Conservation (phyloP, 2,113 vertebrate species). For the Chaetodon auriga region DNA sequence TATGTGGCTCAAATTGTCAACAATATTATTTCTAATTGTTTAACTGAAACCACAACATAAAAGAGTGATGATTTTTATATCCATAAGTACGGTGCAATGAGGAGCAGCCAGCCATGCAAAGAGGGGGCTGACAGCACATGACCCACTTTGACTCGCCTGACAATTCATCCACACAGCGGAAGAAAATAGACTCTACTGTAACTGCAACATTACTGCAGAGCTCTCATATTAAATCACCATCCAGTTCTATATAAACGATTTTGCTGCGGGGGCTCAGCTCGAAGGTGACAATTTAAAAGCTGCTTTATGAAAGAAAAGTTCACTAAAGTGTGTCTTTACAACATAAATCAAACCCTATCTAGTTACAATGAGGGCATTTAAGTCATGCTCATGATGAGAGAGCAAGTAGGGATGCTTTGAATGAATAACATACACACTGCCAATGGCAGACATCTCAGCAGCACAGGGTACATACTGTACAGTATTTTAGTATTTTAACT, state of each 20-base stretch:
- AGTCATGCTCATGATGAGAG: background rate
- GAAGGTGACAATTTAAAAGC: background rate
- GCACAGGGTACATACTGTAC: background rate
- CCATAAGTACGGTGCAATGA: background rate
- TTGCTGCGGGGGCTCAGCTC: background rate
- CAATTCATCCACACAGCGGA: constrained; percentile 32
- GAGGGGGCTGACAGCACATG: constrained; percentile 31
- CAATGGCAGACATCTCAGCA: background rate
- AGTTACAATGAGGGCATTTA: background rate
- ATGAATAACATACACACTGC: background rate
- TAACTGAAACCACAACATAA: background rate
- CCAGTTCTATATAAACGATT: constrained; percentile 33
- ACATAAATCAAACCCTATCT: background rate
- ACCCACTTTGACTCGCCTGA: constrained; percentile 57
- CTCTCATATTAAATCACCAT: constrained; percentile 33
- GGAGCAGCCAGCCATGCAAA: constrained; percentile 17
- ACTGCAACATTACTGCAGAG: constrained; percentile 30
- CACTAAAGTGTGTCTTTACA: background rate
- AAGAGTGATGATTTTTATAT: background rate
- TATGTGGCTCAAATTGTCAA: background rate
- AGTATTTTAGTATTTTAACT: constrained; percentile 8
- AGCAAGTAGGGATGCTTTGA: background rate
- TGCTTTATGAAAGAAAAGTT: background rate
- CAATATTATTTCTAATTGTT: background rate
- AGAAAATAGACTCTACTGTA: constrained; percentile 24